Evolutionary conservation across 2,888 invertebrate genomes (phyloP), one percentile per base, ranked within the genome.

Genomic region (Chesias legatella): DNA sequence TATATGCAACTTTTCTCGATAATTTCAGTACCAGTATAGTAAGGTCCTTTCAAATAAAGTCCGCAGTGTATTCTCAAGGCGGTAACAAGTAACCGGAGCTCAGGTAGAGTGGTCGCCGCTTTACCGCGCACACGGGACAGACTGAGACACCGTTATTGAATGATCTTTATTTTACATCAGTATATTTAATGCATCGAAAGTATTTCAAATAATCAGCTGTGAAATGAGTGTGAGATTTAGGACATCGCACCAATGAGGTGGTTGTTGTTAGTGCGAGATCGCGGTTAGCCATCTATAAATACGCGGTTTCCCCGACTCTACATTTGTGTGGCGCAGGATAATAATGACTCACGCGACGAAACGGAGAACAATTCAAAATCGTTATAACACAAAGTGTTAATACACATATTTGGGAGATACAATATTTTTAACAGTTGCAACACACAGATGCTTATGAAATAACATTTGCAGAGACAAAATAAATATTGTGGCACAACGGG

Each of bases 241-340:
- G 22, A 13, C 33, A 17, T 23, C 5, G 4, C 22, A 11, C 24
- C 13, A 13, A 33, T 26, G 25, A 8, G 13, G 43, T 51, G 56
- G 53, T 33, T 7, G 32, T 26, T 33, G 26, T 34, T 33, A 27
- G 13, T 68, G 67, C 58, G 63, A 63, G 68, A 68, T 66, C 65
- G 71, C 67, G 67, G 70, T 69, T 76, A 62, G 68, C 64, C 58
- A 67, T 77, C 85, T 85, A 85, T 78, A 84, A 85, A 86, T 86
- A 86, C 67, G 60, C 70, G 57, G 52, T 73, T 78, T 81, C 79
- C 69, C 74, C 76, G 78, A 81, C 70, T 77, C 62, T 59, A 73
- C 65, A 74, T 77, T 75, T 75, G 42, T 29, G 67, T 75, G 75
- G 69, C 70, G 73, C 76, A 82, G 82, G 76, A 82, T 81, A 82